phyloP scores from a whole-genome alignment of 1,140 invertebrate species.

The Drosophila ercepeae region DNA sequence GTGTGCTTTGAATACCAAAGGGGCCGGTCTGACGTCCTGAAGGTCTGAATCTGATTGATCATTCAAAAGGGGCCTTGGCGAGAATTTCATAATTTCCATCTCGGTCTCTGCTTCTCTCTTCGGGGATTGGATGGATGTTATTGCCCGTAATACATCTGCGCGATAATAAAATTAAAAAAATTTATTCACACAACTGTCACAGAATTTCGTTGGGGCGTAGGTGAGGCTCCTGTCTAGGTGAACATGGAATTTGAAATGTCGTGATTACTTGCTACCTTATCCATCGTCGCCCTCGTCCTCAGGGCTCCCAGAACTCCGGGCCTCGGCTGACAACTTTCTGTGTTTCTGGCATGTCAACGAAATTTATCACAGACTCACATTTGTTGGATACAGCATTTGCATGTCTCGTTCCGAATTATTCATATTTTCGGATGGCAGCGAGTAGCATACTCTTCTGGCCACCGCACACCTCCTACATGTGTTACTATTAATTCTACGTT shows the following conservation, averaged over 20 bases:
- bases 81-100: conserved; percentile 10
- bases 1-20: conserved; percentile 28
- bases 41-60: conserved; percentile 36
- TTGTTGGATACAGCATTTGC: conserved; percentile 69
- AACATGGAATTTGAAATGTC: conserved; percentile 46
- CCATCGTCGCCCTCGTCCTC: background rate
- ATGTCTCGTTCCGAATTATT: conserved; percentile 68
- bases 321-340: conserved; percentile 22
- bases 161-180: conserved; percentile 57
- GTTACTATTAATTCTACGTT: conserved; percentile 44
- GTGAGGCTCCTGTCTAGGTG: conserved; percentile 7
- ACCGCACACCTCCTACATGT: conserved; percentile 14
- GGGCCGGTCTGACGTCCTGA: background rate
- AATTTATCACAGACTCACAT: conserved; percentile 74
- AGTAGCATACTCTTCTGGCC: conserved; percentile 8
- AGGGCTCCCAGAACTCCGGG: no score
- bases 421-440: conserved; percentile 54
- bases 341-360: conserved; percentile 47
- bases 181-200: conserved; percentile 39
- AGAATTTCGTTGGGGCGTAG: conserved; percentile 21
- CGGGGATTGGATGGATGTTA: conserved; percentile 1
- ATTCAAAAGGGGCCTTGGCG: conserved; percentile 15
- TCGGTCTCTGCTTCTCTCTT: background rate
- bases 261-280: conserved; percentile 39
- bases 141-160: conserved; percentile 25